Evolutionary conservation across 2,113 vertebrate species (phyloP).

Genomic region (Vimba vimba): DNA sequence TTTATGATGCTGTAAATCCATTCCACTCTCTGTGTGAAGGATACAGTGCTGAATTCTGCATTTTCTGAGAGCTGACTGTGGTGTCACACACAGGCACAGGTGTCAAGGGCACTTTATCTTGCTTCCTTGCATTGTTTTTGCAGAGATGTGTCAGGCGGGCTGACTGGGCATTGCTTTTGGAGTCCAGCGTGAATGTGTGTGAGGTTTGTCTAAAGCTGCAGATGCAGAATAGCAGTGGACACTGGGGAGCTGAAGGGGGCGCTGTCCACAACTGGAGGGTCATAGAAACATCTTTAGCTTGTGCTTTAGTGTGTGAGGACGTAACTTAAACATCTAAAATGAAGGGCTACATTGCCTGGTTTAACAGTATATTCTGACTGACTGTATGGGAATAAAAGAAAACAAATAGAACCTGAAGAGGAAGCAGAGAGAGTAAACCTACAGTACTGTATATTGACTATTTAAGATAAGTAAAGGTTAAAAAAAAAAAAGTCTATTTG

Average conservation of each 20-base stretch:
- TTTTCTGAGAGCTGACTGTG: conserved; percentile 17
- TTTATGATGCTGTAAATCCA: background rate
- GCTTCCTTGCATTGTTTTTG: conserved; percentile 32
- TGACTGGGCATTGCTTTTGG: conserved; percentile 24
- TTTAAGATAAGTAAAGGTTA: background rate
- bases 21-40: background rate
- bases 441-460: background rate
- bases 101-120: conserved; percentile 50
- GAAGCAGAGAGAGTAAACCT: background rate
- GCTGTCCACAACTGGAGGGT: background rate
- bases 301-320: conserved; percentile 8
- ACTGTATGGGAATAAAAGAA: background rate
- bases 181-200: conserved; percentile 31
- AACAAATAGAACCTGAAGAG: background rate
- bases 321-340: conserved; percentile 15
- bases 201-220: background rate
- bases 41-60: conserved; percentile 23
- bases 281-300: background rate
- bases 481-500: background rate
- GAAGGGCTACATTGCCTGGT: conserved; percentile 18
- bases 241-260: background rate
- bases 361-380: background rate
- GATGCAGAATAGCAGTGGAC: background rate
- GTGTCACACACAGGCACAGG: conserved; percentile 26
- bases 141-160: conserved; percentile 42